Base-by-base conservation (phyloP, 2,888 invertebrate species). In the Erebia aethiops region DNA sequence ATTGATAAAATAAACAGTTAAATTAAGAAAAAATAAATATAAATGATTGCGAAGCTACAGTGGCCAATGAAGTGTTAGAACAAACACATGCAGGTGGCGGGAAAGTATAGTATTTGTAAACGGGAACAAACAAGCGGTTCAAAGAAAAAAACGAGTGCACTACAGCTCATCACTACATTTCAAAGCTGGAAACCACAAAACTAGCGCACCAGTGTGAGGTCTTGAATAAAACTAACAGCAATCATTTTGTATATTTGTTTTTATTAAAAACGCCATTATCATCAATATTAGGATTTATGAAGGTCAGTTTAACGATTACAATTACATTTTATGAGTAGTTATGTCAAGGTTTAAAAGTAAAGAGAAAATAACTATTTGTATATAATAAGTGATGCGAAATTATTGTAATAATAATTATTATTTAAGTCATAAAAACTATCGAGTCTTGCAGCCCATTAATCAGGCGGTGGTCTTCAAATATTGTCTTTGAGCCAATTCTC, bases 241-340 rank as follows among this genome's bases (percentile, higher is more conserved):
- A 56, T 78, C 76, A 84, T 88, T 92, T 90, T 90, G 87, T 88
- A 89, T 92, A 92, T 88, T 90, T 92, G 88, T 92, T 93, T 90
- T 93, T 93, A 92, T 92, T 93, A 92, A 93, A 93, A 93, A 92
- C 93, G 92, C 92, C 92, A 92, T 93, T 91, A 92, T 92, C 88
- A 91, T 93, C 92, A 92, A 90, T 93, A 92, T 93, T 92, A 93
- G 92, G 93, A 93, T 91, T 92, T 92, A 92, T 91, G 93, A 92
- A 92, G 91, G 91, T 91, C 91, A 85, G 92, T 92, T 91, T 92
- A 92, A 92, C 92, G 91, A 91, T 92, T 92, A 93, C 92, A 92
- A 86, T 88, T 89, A 87, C 84, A 85, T 84, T 89, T 91, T 90
- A 93, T 89, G 92, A 91, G 91, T 92, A 92, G 87, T 91, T 91